phyloP scores from a whole-genome alignment of 64 coral and sea anemone species.

The Astreopora myriophthalma region DNA sequence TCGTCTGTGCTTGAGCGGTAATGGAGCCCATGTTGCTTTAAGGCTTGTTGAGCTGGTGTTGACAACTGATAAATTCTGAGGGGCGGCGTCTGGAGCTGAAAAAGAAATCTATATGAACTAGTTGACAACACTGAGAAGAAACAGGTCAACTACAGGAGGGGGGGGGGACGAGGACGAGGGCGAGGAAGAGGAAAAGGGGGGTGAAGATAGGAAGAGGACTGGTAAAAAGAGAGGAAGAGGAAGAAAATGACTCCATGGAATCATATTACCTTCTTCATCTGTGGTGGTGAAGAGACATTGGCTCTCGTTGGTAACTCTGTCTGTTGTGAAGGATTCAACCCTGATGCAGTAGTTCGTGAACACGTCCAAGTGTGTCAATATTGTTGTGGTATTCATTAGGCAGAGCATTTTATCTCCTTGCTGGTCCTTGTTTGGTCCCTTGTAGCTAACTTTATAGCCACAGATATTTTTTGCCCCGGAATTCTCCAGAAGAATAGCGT shows the following conservation, averaged over 20 bases:
- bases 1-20: slow-evolving; percentile 8
- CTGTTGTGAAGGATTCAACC: neutral
- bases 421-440: neutral
- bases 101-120: too few relatives aligned
- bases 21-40: slow-evolving; percentile 24
- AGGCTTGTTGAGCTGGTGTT: slow-evolving; percentile 17
- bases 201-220: too few relatives aligned
- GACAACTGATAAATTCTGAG: neutral
- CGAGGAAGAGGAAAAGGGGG: too few relatives aligned
- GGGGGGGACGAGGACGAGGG: too few relatives aligned
- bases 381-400: neutral
- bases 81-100: slow-evolving; percentile 31
- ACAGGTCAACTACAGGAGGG: too few relatives aligned
- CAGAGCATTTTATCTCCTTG: neutral
- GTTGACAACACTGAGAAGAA: too few relatives aligned
- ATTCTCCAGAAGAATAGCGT: neutral
- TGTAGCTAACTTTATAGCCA: neutral
- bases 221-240: too few relatives aligned
- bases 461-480: neutral
- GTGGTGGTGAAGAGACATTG: slow-evolving; percentile 24
- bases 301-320: neutral
- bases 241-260: too few relatives aligned
- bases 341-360: slow-evolving; percentile 21
- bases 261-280: slow-evolving; percentile 20
- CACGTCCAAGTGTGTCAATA: neutral